Evolutionary conservation across 2,797 vertebrate species (phyloP).

Genomic region (Coregonus suidteri): DNA sequence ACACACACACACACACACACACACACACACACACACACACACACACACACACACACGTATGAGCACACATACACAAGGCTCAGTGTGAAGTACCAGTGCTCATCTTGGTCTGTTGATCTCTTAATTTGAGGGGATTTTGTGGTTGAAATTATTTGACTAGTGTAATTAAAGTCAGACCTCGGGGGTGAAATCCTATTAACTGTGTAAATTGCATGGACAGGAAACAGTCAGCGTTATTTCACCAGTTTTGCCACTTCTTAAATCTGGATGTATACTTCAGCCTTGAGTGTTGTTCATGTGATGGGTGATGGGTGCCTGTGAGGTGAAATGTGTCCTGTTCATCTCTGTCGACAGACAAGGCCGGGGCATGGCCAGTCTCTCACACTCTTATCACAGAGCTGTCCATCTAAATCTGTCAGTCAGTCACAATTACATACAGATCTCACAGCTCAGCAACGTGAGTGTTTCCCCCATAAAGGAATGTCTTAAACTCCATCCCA

Average conservation of each 20-base stretch:
- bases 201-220: background rate
- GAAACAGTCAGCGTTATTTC: conserved; percentile 4
- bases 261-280: conserved; percentile 13
- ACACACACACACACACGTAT: background rate
- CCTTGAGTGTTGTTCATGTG: conserved; percentile 46
- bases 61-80: background rate
- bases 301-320: conserved; percentile 55
- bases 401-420: conserved; percentile 44
- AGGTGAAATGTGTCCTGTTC: conserved; percentile 52
- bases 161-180: conserved; percentile 1
- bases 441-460: conserved; percentile 9
- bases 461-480: conserved; percentile 20
- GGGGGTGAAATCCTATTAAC: background rate
- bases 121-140: background rate
- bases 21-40: background rate
- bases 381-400: conserved; percentile 37
- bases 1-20: background rate
- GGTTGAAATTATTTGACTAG: background rate
- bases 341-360: conserved; percentile 34
- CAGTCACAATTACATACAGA: background rate
- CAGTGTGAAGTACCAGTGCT: background rate
- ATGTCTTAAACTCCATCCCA: conserved; percentile 24
- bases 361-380: conserved; percentile 52
- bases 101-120: background rate
- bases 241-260: conserved; percentile 22